Conservation (phyloP, 2,797 vertebrate genomes). For the Tapirus indicus region DNA sequence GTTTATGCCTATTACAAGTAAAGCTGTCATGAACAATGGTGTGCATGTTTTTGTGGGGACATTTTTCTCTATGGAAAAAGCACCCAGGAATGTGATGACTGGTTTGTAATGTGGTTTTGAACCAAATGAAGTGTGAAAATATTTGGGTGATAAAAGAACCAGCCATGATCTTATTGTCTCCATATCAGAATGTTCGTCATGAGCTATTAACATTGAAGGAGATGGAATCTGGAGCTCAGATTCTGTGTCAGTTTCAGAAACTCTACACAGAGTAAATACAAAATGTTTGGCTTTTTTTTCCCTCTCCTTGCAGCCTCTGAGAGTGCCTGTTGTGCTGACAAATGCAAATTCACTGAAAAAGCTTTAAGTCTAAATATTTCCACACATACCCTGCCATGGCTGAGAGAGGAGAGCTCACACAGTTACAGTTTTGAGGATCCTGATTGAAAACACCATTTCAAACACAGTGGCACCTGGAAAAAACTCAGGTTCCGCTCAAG, state of each 20-base stretch:
- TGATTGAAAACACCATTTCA: not conserved
- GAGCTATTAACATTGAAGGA: not conserved
- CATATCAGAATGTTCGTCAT: not conserved
- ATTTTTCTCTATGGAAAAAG: not conserved
- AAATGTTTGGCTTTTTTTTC: not conserved
- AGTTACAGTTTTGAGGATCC: not conserved
- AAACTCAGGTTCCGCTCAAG: too few species aligned
- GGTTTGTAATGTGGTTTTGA: not conserved
- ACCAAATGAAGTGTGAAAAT: not conserved
- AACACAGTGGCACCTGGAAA: not conserved
- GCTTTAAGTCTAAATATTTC: constrained; percentile 49
- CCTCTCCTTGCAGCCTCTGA: not conserved
- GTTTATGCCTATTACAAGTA: not conserved
- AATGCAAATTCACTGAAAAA: not conserved
- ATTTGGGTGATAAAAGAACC: not conserved
- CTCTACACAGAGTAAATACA: not conserved
- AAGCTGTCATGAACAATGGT: not conserved
- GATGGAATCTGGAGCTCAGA: not conserved
- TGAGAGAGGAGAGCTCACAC: not conserved
- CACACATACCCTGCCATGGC: constrained; percentile 42
- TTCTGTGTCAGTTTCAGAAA: not conserved
- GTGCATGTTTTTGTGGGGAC: not conserved
- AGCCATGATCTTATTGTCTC: not conserved
- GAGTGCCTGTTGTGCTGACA: not conserved
- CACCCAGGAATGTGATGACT: not conserved